Conservation (phyloP, 1,140 invertebrate genomes). For the Heliconius hewitsoni region DNA sequence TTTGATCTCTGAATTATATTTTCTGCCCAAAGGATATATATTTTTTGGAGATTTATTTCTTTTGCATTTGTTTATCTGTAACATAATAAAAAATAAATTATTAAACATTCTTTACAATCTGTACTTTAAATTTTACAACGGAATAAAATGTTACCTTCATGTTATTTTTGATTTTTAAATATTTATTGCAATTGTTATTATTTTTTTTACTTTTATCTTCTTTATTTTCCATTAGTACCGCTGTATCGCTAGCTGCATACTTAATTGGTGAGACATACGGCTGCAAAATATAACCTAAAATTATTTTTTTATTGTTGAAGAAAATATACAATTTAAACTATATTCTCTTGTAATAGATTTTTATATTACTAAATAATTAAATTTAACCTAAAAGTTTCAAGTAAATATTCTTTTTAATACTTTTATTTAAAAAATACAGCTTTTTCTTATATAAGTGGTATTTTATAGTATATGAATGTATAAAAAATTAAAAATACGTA, state of each 20-base stretch:
- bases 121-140: not conserved
- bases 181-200: not conserved
- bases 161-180: not conserved
- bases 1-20: slow-evolving; percentile 47
- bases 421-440: too few species aligned
- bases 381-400: too few species aligned
- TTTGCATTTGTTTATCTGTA: not conserved
- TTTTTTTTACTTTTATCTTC: slow-evolving; percentile 29
- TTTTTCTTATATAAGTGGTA: too few species aligned
- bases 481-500: slow-evolving; percentile 45
- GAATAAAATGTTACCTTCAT: slow-evolving; percentile 12
- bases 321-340: not conserved
- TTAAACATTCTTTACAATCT: not conserved
- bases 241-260: slow-evolving; percentile 52
- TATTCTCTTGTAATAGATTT: not conserved
- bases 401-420: too few species aligned
- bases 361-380: too few species aligned
- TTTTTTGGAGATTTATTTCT: slow-evolving; percentile 9
- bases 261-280: slow-evolving; percentile 73
- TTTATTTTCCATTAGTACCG: slow-evolving; percentile 28
- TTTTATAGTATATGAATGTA: not conserved
- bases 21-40: slow-evolving; percentile 22
- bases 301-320: slow-evolving; percentile 38
- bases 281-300: slow-evolving; percentile 79
- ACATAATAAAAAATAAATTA: not conserved